phyloP scores from a whole-genome alignment of 2,888 invertebrate species.

The Amiota communis region DNA sequence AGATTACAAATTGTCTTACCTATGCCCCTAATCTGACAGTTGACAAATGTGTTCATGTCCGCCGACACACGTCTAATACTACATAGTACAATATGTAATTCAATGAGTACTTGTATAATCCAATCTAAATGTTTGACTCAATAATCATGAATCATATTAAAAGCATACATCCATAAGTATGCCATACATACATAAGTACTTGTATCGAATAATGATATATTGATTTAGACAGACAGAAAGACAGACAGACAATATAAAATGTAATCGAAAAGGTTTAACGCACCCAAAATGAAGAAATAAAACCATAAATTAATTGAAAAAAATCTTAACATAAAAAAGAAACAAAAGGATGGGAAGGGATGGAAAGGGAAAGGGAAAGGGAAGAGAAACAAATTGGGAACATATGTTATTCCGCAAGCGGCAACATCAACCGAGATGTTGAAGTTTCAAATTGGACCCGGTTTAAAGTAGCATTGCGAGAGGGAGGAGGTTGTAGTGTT shows the following conservation, averaged over 20 bases:
- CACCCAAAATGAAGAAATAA: background rate
- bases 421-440: background rate
- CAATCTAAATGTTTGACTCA: too few species aligned
- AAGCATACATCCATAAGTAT: too few species aligned
- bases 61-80: too few species aligned
- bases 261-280: background rate
- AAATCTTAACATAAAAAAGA: background rate
- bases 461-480: background rate
- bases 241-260: background rate
- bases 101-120: too few species aligned
- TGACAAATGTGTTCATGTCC: too few species aligned
- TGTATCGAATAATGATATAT: background rate
- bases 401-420: too few species aligned
- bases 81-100: too few species aligned
- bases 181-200: too few species aligned
- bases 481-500: too few species aligned
- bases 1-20: too few species aligned
- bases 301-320: slow-evolving; percentile 25
- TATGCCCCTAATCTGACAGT: too few species aligned
- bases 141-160: too few species aligned
- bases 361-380: background rate
- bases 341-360: background rate
- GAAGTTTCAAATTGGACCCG: background rate
- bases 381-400: slow-evolving; percentile 11
- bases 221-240: background rate